These are phyloP conservation scores for Podarcis muralis DNA, from an alignment of 2,113 vertebrate genomes.

Conservation along the genomic window DNA sequence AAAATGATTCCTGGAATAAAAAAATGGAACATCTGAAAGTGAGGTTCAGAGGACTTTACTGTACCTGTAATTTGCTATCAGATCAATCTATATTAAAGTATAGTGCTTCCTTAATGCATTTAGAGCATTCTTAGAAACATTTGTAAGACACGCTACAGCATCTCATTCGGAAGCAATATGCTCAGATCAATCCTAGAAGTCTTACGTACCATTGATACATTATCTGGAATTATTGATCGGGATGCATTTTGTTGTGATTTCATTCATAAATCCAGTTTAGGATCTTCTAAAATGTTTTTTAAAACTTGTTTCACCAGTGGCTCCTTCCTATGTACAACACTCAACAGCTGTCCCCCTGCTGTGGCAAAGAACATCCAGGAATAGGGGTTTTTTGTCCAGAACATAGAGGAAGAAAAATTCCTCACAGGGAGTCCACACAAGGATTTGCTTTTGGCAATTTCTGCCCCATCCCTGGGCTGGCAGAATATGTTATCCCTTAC, in stretches of 20 bases:
- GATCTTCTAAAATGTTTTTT: neutral
- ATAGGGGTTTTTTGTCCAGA: too few species aligned
- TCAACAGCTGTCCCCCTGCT: neutral
- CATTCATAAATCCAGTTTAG: slow-evolving; percentile 11
- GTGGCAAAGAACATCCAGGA: neutral
- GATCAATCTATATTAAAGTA: slow-evolving; percentile 17
- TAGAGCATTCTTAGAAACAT: slow-evolving; percentile 41
- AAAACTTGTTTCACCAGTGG: too few species aligned
- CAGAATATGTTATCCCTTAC: too few species aligned
- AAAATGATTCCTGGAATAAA: slow-evolving; percentile 32
- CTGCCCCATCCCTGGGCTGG: too few species aligned
- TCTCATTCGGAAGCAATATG: slow-evolving; percentile 9
- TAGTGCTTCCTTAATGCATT: slow-evolving; percentile 31
- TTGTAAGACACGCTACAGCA: slow-evolving; percentile 28
- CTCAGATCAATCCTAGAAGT: slow-evolving; percentile 7
- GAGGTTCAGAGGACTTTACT: slow-evolving; percentile 36
- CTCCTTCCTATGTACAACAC: neutral
- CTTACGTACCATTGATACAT: slow-evolving; percentile 24
- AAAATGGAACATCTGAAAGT: slow-evolving; percentile 33
- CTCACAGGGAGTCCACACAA: too few species aligned
- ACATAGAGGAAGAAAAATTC: too few species aligned
- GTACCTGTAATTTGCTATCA: slow-evolving; percentile 11
- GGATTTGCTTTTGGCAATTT: too few species aligned
- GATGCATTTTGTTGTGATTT: slow-evolving; percentile 26
- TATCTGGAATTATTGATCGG: slow-evolving; percentile 35